Evolutionary conservation across 2,888 invertebrate genomes (phyloP).

Genomic region (Tenthredo scrophulariae): DNA sequence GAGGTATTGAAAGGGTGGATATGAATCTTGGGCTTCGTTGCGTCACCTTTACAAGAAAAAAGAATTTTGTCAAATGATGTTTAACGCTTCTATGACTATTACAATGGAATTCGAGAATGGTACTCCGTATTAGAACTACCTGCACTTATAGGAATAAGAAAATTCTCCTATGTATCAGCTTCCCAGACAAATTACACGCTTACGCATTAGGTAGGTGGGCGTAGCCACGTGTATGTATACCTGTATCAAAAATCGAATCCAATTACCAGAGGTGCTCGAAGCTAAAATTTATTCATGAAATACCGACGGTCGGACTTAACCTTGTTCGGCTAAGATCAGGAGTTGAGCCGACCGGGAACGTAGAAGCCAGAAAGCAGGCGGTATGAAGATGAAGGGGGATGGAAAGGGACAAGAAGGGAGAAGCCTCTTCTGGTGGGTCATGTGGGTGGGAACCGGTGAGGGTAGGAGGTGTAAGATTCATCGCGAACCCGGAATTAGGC

Average conservation of each 20-base stretch:
- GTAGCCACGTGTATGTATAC: neutral
- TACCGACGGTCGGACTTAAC: slow-evolving; percentile 51
- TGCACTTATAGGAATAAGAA: neutral
- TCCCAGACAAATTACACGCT: slow-evolving; percentile 10
- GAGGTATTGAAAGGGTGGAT: neutral
- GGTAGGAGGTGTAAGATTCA: slow-evolving; percentile 51
- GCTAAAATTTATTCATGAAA: slow-evolving; percentile 54
- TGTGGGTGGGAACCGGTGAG: neutral
- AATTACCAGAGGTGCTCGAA: slow-evolving; percentile 51
- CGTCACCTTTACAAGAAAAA: neutral
- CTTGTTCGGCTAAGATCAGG: slow-evolving; percentile 52
- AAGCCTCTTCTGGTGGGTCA: slow-evolving; percentile 34
- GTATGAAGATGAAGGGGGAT: slow-evolving; percentile 2
- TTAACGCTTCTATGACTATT: neutral
- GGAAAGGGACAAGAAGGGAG: slow-evolving; percentile 21
- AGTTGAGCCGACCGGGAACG: slow-evolving; percentile 39
- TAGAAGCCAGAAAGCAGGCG: slow-evolving; percentile 3
- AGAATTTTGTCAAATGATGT: neutral
- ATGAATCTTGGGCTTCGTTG: neutral
- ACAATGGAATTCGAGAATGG: neutral
- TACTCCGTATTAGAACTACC: neutral
- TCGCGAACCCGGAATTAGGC: slow-evolving; percentile 49
- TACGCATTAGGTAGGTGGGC: neutral
- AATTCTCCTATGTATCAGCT: neutral
- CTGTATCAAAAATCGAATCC: slow-evolving; percentile 53